These are phyloP conservation scores for Ganaspis brasiliensis DNA, from an alignment of 2,888 invertebrate species.

Conservation along the genomic window DNA sequence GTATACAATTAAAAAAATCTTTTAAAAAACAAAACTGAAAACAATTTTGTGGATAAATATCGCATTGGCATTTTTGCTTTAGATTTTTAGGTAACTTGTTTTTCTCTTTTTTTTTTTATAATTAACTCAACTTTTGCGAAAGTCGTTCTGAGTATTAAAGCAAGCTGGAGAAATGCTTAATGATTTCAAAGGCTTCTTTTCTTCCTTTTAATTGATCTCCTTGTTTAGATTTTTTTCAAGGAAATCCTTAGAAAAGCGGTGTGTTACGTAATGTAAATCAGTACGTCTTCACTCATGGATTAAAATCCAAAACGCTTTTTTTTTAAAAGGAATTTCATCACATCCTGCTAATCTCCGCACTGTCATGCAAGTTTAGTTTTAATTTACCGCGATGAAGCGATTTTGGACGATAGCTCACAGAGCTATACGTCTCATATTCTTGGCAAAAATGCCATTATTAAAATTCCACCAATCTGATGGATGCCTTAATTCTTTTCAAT, in stretches of 20 bases:
- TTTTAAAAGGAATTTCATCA: neutral
- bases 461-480: conserved; percentile 60
- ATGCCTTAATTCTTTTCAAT: conserved; percentile 63
- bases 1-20: no score
- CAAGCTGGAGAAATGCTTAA: neutral
- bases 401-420: conserved; percentile 48
- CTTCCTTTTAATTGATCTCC: neutral
- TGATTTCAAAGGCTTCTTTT: neutral
- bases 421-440: conserved; percentile 74
- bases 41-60: neutral
- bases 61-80: no score
- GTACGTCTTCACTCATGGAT: neutral
- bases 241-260: neutral
- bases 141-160: neutral
- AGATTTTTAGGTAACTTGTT: no score
- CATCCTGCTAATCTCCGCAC: conserved; percentile 7
- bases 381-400: conserved; percentile 10
- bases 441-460: conserved; percentile 69
- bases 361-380: conserved; percentile 17
- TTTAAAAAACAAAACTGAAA: neutral
- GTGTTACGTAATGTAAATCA: neutral
- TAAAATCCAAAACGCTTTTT: neutral
- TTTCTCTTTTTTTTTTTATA: neutral
- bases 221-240: neutral
- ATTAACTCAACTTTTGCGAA: neutral